These are phyloP conservation scores for Tokudaia muenninki DNA, from an alignment of 2,797 vertebrate genomes.

Conservation along the genomic window DNA sequence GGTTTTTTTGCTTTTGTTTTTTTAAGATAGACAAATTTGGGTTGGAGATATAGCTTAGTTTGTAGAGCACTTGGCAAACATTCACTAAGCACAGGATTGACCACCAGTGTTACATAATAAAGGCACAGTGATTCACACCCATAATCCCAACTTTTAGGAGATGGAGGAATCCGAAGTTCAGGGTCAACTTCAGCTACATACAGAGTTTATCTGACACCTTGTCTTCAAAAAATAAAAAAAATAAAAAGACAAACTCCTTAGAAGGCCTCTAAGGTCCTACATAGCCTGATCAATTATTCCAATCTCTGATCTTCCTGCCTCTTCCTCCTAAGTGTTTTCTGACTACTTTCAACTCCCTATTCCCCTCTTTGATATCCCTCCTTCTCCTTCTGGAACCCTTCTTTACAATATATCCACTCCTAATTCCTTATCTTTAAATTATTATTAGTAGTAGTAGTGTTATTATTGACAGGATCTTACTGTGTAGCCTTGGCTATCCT, in stretches of 20 bases:
- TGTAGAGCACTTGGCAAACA: neutral
- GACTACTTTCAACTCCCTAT: neutral
- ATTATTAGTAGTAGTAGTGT: neutral
- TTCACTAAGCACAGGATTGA: neutral
- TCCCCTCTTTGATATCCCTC: neutral
- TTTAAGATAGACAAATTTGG: conserved; percentile 48
- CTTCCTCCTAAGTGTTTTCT: neutral
- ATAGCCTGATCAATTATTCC: neutral
- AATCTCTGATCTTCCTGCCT: neutral
- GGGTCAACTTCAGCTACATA: neutral
- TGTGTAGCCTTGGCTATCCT: neutral
- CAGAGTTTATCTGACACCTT: neutral
- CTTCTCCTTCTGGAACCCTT: neutral
- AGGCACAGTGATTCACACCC: neutral
- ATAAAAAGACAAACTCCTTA: neutral
- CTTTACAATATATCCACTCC: neutral
- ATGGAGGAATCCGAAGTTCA: neutral
- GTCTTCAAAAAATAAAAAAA: neutral
- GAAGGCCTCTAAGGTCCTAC: neutral
- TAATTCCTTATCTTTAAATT: neutral
- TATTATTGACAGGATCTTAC: neutral
- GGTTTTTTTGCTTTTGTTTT: neutral
- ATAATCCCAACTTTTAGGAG: neutral
- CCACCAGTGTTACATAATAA: neutral
- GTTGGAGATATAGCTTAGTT: neutral